phyloP scores from a whole-genome alignment of 2,888 invertebrate species.

The Chalcis sispes region DNA sequence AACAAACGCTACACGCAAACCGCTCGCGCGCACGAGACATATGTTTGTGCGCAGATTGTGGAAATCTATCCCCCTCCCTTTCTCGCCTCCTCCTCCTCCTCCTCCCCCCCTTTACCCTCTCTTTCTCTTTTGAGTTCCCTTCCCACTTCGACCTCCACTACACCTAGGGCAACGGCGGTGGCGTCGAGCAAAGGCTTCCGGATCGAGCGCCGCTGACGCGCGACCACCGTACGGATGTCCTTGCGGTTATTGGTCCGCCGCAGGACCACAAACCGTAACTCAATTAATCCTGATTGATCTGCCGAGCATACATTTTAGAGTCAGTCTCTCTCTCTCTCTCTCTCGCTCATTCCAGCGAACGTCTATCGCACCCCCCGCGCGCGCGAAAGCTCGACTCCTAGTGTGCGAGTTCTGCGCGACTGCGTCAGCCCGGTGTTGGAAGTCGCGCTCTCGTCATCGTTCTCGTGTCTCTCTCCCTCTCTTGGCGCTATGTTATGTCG shows the following conservation, averaged over 20 bases:
- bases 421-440: conserved; percentile 6
- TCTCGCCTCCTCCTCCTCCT: conserved; percentile 3
- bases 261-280: conserved; percentile 73
- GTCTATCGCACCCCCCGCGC: not conserved
- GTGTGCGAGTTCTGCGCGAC: not conserved
- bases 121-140: too few species aligned
- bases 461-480: not conserved
- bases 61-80: not conserved
- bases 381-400: too few species aligned
- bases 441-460: conserved; percentile 6
- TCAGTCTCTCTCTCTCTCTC: not conserved
- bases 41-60: not conserved
- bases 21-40: not conserved
- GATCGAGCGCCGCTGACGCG: conserved; percentile 11
- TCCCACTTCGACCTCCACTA: too few species aligned
- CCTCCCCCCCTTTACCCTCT: conserved; percentile 2
- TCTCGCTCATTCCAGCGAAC: not conserved
- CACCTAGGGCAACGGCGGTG: not conserved
- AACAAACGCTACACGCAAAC: too few species aligned
- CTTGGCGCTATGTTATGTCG: too few species aligned
- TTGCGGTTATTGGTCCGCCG: conserved; percentile 67
- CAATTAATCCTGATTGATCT: conserved; percentile 74
- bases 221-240: conserved; percentile 64
- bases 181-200: not conserved
- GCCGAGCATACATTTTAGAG: conserved; percentile 48